phyloP scores from a whole-genome alignment of 2,113 vertebrate genomes.

The Pachyramphus minor region DNA sequence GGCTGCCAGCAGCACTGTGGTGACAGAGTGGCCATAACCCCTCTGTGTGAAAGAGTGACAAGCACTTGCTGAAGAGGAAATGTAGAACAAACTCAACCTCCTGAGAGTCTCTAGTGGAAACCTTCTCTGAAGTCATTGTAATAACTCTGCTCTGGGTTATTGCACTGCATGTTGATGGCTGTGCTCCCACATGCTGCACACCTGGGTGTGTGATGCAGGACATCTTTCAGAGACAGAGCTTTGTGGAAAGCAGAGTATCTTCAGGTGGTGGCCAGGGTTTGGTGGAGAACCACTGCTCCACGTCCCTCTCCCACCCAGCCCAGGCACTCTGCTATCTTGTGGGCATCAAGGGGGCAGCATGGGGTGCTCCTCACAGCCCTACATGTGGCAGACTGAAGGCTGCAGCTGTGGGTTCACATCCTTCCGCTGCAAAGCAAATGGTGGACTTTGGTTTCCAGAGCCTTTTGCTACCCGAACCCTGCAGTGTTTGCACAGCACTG shows the following conservation, averaged over 20 bases:
- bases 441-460: background rate
- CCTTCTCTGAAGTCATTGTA: background rate
- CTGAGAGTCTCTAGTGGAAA: background rate
- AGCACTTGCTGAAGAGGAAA: background rate
- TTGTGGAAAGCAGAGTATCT: background rate
- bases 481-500: background rate
- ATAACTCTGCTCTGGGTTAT: background rate
- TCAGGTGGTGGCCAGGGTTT: background rate
- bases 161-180: fast-evolving
- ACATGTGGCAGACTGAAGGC: background rate
- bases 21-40: background rate
- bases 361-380: background rate
- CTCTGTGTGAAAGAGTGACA: fast-evolving
- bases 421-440: background rate
- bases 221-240: fast-evolving
- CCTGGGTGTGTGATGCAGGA: background rate
- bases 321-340: background rate
- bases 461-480: background rate
- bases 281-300: background rate
- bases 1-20: fast-evolving
- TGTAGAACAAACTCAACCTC: background rate
- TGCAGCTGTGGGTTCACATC: fast-evolving
- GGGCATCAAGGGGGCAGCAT: background rate
- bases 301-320: background rate
- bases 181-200: fast-evolving